Conservation (phyloP, 2,113 vertebrate species). For the Hypocryptadius cinnamomeus region DNA sequence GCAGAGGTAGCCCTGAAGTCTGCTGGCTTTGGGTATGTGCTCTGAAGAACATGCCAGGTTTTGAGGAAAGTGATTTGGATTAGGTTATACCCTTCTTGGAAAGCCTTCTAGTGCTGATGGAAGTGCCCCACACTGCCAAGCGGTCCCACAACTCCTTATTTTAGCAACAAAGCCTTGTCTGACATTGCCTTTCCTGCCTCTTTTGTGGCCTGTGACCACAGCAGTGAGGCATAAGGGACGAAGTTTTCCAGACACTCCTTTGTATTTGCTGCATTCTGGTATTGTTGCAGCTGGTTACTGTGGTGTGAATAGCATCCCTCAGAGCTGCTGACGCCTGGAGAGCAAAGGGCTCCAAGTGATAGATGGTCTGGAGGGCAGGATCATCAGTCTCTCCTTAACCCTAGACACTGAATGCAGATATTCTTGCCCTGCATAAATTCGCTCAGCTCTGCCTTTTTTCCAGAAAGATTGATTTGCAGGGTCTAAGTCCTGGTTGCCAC, state of each 20-base stretch:
- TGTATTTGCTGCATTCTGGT: not conserved
- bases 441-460: not conserved
- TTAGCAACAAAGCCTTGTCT: not conserved
- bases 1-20: not conserved
- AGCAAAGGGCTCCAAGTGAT: not conserved
- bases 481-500: not conserved
- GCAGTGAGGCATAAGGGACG: not conserved
- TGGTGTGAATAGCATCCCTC: fast-evolving
- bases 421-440: not conserved
- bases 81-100: not conserved
- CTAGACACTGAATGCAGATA: not conserved
- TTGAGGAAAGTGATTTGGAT: not conserved
- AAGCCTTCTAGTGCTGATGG: not conserved
- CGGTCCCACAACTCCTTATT: not conserved
- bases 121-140: not conserved
- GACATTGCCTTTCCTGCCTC: not conserved
- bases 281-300: not conserved
- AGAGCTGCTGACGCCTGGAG: not conserved
- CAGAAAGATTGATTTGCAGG: not conserved
- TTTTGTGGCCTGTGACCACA: not conserved
- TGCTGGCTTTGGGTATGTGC: not conserved
- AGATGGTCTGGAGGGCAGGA: not conserved
- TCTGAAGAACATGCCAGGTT: not conserved
- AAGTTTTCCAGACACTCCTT: not conserved
- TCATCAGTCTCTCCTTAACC: not conserved